phyloP scores from a whole-genome alignment of 2,888 invertebrate genomes.

The Drosophila quasianomalipes region DNA sequence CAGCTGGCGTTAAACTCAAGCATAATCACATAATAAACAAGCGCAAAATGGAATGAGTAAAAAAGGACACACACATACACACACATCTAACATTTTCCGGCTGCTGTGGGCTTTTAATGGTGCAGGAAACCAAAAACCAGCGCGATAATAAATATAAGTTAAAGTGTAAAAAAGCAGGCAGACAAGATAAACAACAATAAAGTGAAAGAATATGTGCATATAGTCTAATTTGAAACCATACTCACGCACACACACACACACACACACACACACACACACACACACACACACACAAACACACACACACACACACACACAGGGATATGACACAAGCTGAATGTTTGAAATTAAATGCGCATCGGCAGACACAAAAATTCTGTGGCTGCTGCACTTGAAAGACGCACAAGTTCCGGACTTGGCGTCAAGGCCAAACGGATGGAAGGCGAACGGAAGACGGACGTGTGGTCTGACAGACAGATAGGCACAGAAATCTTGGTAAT shows the following conservation, averaged over 20 bases:
- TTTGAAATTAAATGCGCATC: slow-evolving; percentile 60
- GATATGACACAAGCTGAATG: slow-evolving; percentile 49
- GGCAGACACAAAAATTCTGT: slow-evolving; percentile 35
- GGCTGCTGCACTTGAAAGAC: slow-evolving; percentile 50
- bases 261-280: slow-evolving; percentile 8
- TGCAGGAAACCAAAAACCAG: slow-evolving; percentile 53
- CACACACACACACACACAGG: slow-evolving; percentile 4
- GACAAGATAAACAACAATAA: slow-evolving; percentile 68
- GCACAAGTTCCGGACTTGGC: slow-evolving; percentile 35
- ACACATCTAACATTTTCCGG: slow-evolving; percentile 22
- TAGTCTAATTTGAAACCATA: slow-evolving; percentile 29
- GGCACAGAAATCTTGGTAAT: slow-evolving; percentile 3
- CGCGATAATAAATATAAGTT: slow-evolving; percentile 77
- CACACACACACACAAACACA: slow-evolving; percentile 9
- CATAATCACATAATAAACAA: slow-evolving; percentile 81
- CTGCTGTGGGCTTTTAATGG: slow-evolving; percentile 63
- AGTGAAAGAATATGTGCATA: slow-evolving; percentile 36
- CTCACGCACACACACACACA: slow-evolving; percentile 16
- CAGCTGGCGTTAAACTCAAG: slow-evolving; percentile 65
- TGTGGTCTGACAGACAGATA: slow-evolving; percentile 10
- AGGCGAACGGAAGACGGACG: not conserved
- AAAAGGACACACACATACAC: slow-evolving; percentile 18
- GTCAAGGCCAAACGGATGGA: slow-evolving; percentile 47
- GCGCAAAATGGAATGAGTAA: slow-evolving; percentile 30
- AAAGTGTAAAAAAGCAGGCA: slow-evolving; percentile 64